Evolutionary conservation across 1,140 invertebrate genomes (phyloP).

Genomic region (Procambarus virginalis): DNA sequence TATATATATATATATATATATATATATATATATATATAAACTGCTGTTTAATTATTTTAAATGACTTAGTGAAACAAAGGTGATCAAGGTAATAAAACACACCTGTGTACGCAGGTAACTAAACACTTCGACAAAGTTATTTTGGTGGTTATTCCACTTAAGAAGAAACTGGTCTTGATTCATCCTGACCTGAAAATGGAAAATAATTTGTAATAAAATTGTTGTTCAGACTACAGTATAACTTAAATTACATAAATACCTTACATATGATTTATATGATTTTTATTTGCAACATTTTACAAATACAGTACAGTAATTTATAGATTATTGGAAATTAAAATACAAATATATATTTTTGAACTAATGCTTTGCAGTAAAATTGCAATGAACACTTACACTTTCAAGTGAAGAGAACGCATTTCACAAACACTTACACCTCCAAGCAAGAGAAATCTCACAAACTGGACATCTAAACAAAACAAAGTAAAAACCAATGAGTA

Average conservation of each 20-base stretch:
- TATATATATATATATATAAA: neutral
- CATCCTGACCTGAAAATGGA: conserved; percentile 53
- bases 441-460: too few species aligned
- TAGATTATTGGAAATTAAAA: neutral
- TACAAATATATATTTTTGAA: conserved; percentile 2
- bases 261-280: too few species aligned
- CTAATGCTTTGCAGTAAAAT: neutral
- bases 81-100: neutral
- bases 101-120: conserved; percentile 56
- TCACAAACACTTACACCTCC: too few species aligned
- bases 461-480: too few species aligned
- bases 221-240: too few species aligned
- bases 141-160: conserved; percentile 63
- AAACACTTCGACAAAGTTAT: conserved; percentile 62
- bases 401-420: too few species aligned
- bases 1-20: neutral
- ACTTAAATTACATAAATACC: too few species aligned
- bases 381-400: too few species aligned
- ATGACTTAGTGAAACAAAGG: neutral
- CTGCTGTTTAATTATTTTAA: neutral
- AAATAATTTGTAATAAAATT: too few species aligned
- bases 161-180: conserved; percentile 64
- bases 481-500: too few species aligned
- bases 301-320: neutral
- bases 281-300: neutral